A percentile compares a stretch with the other conserved stretches of the same genome.
Conservation (phyloP, 2,113 vertebrate genomes). For the Numenius arquata region DNA sequence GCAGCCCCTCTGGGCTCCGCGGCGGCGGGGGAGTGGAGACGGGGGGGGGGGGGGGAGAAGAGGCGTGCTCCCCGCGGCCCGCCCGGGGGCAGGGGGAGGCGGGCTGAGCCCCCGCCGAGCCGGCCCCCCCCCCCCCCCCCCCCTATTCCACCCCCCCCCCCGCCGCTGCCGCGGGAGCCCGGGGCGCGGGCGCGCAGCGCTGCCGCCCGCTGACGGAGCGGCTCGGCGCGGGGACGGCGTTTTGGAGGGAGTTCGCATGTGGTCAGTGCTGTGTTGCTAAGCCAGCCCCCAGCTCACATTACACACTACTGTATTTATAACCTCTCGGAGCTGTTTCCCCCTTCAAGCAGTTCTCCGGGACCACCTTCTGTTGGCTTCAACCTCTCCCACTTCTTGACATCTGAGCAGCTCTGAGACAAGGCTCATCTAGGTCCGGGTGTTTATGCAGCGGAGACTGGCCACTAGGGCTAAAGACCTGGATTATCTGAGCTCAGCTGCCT, state of each 20-base stretch:
- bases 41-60: too few species aligned
- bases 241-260: conserved; percentile 87
- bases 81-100: too few species aligned
- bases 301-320: conserved; percentile 97
- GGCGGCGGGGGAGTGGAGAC: neutral
- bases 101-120: neutral
- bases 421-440: conserved; percentile 78
- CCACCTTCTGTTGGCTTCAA: conserved; percentile 88
- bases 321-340: conserved; percentile 87
- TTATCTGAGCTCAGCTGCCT: conserved; percentile 73
- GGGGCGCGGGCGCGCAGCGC: conserved; percentile 10
- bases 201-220: conserved; percentile 45
- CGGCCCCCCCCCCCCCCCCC: neutral
- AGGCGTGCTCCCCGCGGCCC: too few species aligned
- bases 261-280: conserved; percentile 89
- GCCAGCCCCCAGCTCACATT: conserved; percentile 99
- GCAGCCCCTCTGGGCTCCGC: neutral
- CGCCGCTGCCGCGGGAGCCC: neutral
- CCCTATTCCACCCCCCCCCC: too few species aligned
- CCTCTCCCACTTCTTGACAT: conserved; percentile 82
- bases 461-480: conserved; percentile 79
- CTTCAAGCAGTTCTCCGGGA: conserved; percentile 85
- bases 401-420: conserved; percentile 80
- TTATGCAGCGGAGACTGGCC: conserved; percentile 80
- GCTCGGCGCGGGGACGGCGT: conserved; percentile 63